Evolutionary conservation across 2,888 invertebrate species (phyloP).

Genomic region (Epistrophella euchroma): DNA sequence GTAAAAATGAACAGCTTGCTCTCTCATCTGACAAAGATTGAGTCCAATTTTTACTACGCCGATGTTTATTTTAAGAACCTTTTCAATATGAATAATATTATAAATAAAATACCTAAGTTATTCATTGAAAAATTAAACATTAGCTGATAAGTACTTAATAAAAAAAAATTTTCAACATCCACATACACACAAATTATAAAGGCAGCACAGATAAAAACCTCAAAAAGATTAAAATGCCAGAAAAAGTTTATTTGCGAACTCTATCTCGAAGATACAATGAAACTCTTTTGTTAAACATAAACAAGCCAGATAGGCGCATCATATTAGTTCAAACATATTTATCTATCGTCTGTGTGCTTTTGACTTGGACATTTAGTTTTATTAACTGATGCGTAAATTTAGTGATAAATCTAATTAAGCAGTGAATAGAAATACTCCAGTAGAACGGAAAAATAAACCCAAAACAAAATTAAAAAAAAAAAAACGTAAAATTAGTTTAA

Average conservation of each 20-base stretch:
- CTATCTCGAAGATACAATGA: conserved; percentile 61
- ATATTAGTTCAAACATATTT: conserved; percentile 56
- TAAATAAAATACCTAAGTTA: neutral
- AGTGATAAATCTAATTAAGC: conserved; percentile 62
- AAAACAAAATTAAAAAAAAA: neutral
- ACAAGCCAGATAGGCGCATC: conserved; percentile 53
- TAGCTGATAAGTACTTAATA: neutral
- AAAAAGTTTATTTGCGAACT: conserved; percentile 65
- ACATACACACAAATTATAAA: conserved; percentile 17
- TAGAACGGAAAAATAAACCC: conserved; percentile 39
- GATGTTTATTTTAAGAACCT: too few species aligned
- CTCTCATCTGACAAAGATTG: too few species aligned
- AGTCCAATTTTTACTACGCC: too few species aligned
- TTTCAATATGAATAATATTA: too few species aligned
- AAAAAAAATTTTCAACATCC: conserved; percentile 43
- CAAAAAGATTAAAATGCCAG: conserved; percentile 58
- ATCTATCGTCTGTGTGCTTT: conserved; percentile 62
- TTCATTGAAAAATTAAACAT: neutral
- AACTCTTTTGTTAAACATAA: conserved; percentile 55
- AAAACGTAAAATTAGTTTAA: conserved; percentile 28
- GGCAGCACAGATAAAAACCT: conserved; percentile 23
- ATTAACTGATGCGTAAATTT: conserved; percentile 48
- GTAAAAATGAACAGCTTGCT: too few species aligned
- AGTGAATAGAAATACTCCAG: conserved; percentile 49
- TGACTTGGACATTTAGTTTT: conserved; percentile 65